Conservation (phyloP, 2,797 vertebrate genomes). For the Peromyscus eremicus region DNA sequence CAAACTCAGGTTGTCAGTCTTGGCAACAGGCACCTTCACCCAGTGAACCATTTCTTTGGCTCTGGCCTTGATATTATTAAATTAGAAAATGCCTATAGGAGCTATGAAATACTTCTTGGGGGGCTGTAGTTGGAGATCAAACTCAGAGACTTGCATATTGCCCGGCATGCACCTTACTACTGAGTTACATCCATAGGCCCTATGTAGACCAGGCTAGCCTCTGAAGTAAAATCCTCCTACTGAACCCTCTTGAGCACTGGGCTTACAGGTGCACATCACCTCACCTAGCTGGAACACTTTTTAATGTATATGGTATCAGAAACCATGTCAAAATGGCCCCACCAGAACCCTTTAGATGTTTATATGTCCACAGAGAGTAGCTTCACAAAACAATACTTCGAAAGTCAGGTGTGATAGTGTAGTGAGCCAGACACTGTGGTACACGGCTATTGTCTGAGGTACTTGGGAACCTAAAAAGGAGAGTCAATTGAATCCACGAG, state of each 20-base stretch:
- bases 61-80: slow-evolving; percentile 25
- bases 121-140: background rate
- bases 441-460: background rate
- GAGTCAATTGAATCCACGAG: background rate
- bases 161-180: background rate
- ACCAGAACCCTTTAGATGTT: slow-evolving; percentile 12
- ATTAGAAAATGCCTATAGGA: slow-evolving; percentile 14
- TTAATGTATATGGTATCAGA: background rate
- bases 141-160: background rate
- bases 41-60: background rate
- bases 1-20: background rate
- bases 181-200: background rate
- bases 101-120: background rate
- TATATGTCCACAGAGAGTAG: background rate
- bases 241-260: background rate
- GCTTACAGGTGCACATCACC: background rate
- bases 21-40: background rate
- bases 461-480: background rate
- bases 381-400: background rate
- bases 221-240: background rate
- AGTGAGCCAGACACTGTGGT: background rate
- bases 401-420: background rate
- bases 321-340: background rate
- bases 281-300: background rate
- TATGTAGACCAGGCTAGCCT: background rate